Evolutionary conservation across 2,797 vertebrate genomes (phyloP).

Genomic region (Cryptoprocta ferox): DNA sequence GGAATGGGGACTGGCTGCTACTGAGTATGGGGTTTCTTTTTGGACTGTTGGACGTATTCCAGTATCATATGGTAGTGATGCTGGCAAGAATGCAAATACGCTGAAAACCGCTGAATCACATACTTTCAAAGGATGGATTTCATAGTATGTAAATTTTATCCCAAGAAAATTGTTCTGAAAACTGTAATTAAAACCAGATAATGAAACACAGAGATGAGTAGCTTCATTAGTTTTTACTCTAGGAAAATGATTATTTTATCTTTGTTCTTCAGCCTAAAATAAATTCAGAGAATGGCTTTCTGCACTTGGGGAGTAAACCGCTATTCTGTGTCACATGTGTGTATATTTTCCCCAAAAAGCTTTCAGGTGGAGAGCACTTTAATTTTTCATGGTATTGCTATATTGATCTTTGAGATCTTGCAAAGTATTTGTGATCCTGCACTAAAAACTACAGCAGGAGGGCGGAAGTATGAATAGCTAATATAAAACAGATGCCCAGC

Average conservation of each 20-base stretch:
- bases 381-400: slow-evolving; percentile 86
- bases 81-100: neutral
- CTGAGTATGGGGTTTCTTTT: neutral
- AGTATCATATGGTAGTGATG: neutral
- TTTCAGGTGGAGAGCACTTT: slow-evolving; percentile 84
- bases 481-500: neutral
- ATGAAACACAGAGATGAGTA: slow-evolving; percentile 16
- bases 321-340: neutral
- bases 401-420: slow-evolving; percentile 86
- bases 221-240: slow-evolving; percentile 47
- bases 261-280: slow-evolving; percentile 63
- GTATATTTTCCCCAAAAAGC: slow-evolving; percentile 25
- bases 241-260: slow-evolving; percentile 61
- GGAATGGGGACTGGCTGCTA: neutral
- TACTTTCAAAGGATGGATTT: neutral
- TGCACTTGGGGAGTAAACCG: slow-evolving; percentile 53
- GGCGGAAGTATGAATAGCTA: neutral
- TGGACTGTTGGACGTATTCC: neutral
- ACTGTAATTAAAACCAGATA: slow-evolving; percentile 60
- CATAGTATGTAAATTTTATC: neutral
- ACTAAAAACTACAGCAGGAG: neutral
- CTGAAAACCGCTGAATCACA: neutral
- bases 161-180: neutral
- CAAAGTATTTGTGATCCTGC: slow-evolving; percentile 88
- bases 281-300: slow-evolving; percentile 36